Conservation (phyloP, 92 coral and sea anemone genomes). For the Zoanthus solanderi region DNA sequence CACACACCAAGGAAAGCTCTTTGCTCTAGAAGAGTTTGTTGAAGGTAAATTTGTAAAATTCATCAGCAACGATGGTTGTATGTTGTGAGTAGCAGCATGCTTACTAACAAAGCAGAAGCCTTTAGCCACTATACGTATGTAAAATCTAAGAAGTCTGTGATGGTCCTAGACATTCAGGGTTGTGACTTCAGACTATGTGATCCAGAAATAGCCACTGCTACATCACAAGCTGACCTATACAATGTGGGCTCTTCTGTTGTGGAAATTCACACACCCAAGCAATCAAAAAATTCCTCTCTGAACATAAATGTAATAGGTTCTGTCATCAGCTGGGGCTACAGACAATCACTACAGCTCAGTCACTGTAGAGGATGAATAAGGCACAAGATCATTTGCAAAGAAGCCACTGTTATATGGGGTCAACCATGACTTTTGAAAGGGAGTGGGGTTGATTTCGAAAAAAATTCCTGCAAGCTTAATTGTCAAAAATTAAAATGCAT, state of each 20-base stretch:
- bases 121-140: slow-evolving; percentile 32
- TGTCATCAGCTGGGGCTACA: slow-evolving; percentile 28
- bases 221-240: neutral
- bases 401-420: slow-evolving; percentile 7
- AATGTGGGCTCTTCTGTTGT: slow-evolving; percentile 40
- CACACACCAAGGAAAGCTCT: neutral
- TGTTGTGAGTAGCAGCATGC: slow-evolving; percentile 10
- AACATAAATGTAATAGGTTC: slow-evolving; percentile 40
- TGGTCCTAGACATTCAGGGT: slow-evolving; percentile 43
- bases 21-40: slow-evolving; percentile 13
- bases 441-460: neutral
- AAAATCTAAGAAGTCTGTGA: slow-evolving; percentile 31
- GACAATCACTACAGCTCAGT: neutral
- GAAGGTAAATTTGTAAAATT: slow-evolving; percentile 11
- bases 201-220: slow-evolving; percentile 41
- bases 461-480: neutral
- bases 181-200: slow-evolving; percentile 43
- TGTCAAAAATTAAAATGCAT: neutral
- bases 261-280: slow-evolving; percentile 41
- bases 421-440: slow-evolving; percentile 6
- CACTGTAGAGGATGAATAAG: slow-evolving; percentile 1
- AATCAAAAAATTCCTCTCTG: slow-evolving; percentile 24
- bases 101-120: slow-evolving; percentile 36
- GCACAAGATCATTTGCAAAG: neutral
- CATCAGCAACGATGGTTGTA: slow-evolving; percentile 11